A percentile compares a stretch with the other conserved stretches of the same genome.
Evolutionary conservation across 2,888 invertebrate species (phyloP).

Genomic region (Sepiola atlantica): DNA sequence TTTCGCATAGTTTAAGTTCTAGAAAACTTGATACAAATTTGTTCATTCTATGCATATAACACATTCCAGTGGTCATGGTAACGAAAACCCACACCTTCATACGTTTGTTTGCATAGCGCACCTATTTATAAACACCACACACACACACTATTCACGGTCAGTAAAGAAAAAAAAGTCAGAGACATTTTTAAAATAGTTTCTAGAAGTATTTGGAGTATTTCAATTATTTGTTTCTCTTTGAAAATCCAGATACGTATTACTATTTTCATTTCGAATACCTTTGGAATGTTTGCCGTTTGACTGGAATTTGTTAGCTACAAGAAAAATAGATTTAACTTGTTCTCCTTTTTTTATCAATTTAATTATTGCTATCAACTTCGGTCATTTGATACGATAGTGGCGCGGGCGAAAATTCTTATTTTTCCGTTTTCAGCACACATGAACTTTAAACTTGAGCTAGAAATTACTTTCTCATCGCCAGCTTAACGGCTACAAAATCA

Average conservation of each 20-base stretch:
- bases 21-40: constrained; percentile 32
- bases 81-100: not conserved
- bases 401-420: too few relatives aligned
- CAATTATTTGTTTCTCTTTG: not conserved
- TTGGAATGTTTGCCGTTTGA: not conserved
- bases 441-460: too few relatives aligned
- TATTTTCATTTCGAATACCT: too few relatives aligned
- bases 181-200: not conserved
- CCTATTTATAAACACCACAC: not conserved
- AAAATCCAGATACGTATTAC: too few relatives aligned
- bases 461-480: too few relatives aligned
- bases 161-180: not conserved
- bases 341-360: too few relatives aligned
- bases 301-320: not conserved
- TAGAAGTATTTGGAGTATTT: not conserved
- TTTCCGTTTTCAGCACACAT: too few relatives aligned
- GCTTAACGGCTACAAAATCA: too few relatives aligned
- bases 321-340: not conserved
- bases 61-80: constrained; percentile 7
- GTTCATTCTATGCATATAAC: not conserved
- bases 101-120: not conserved
- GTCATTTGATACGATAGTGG: too few relatives aligned
- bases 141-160: not conserved
- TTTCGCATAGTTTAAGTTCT: constrained; percentile 20
- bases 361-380: too few relatives aligned